These are phyloP conservation scores for Theristicus caerulescens DNA, from an alignment of 2,113 vertebrate species.

Conservation along the genomic window DNA sequence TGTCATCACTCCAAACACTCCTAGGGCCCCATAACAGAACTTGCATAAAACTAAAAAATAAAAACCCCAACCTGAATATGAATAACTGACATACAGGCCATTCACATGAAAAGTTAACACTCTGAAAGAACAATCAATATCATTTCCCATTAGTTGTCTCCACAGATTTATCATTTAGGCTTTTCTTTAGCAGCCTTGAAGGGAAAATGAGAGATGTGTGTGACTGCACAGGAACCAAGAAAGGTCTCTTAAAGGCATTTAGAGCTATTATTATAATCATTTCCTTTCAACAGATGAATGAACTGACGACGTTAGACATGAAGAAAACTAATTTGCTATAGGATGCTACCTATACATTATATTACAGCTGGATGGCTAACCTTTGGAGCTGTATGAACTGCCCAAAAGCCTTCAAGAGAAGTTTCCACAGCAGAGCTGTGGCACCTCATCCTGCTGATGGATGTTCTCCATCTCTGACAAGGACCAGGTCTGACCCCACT, in stretches of 20 bases:
- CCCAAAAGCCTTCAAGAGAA: not conserved
- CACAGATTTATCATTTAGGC: not conserved
- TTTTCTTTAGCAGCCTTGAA: constrained; percentile 8
- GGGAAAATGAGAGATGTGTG: not conserved
- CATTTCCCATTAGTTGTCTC: constrained; percentile 4
- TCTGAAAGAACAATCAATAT: constrained; percentile 4
- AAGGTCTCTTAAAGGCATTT: not conserved
- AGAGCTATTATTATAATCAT: not conserved
- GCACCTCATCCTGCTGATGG: not conserved
- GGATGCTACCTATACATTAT: not conserved
- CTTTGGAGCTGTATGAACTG: not conserved
- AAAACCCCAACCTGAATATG: not conserved
- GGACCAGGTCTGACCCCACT: not conserved
- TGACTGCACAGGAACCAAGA: not conserved
- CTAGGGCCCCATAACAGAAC: not conserved
- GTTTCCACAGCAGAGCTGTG: not conserved
- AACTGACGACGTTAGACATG: not conserved
- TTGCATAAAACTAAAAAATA: not conserved
- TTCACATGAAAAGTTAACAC: not conserved
- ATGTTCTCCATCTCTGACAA: not conserved
- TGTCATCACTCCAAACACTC: not conserved
- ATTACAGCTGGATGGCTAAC: not conserved
- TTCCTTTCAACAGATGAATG: not conserved
- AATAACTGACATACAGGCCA: not conserved
- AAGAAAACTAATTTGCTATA: not conserved